Evolutionary conservation across 2,888 invertebrate genomes (phyloP), one percentile per base, ranked within the genome.

Genomic region (Choreutis nemorana): DNA sequence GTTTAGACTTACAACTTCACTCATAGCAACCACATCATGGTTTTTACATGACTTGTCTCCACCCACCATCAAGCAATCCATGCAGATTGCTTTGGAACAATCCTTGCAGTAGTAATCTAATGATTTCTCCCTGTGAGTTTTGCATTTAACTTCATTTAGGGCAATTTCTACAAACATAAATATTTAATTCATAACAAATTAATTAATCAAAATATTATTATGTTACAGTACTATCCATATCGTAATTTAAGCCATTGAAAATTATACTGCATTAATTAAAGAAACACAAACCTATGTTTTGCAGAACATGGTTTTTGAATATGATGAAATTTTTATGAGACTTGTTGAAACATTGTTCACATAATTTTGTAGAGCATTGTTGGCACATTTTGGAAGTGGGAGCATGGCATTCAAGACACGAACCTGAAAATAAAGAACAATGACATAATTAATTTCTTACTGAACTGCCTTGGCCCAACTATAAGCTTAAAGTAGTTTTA

Each of bases 11-110:
- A 80, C 79, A 45, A 68, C 48, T 51, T 72, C 67, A 30, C 62
- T 50, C 36, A 63, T 53, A n/a, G 72, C 47, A 3, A 55, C 57
- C 14, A 71, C 55, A 42, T 67, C 45, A 41, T 80, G 79, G 28
- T 58, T 63, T 36, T 73, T 73, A 45, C 79, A 80, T 2, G 64
- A 70, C 26, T 68, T 71, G 2, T 67, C 67, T 12, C 66, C 66
- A 11, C 71, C 70, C 14, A 75, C 59, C 52, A 77, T 60, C 42
- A 75, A 46, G 37, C 79, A 80, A 32, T 75, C 67, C 58, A 77
- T 63, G 37, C 79, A 80, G 26, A 71, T 50, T 4, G 63, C 33
- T 34, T 68, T 73, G 2, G 36, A 37, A 36, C 79, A 80, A 34
- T 63, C 60, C 23, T 61, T 56, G 47, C 79, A 80, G 40, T 63